Percentiles rank a stretch among this genome's conserved stretches.
These are phyloP conservation scores for Sisyra nigra DNA, from an alignment of 2,888 invertebrate species.

Conservation along the genomic window DNA sequence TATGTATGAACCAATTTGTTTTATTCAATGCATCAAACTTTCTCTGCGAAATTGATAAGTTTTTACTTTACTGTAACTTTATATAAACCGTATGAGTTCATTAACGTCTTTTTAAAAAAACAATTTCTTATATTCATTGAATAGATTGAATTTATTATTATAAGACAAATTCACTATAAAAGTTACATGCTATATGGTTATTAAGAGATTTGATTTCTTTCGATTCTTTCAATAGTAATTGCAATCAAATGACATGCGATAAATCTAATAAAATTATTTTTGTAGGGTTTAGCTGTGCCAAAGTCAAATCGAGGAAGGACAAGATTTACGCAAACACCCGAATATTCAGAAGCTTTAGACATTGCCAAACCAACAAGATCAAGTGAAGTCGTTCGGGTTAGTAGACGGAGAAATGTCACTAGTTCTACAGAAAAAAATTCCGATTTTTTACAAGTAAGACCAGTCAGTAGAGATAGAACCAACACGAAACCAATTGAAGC, in stretches of 20 bases:
- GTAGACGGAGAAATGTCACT: conserved; percentile 7
- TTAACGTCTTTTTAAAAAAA: too few species aligned
- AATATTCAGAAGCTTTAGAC: conserved; percentile 16
- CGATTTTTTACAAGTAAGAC: conserved; percentile 1
- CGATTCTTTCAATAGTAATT: background rate
- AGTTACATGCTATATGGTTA: background rate
- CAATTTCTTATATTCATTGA: too few species aligned
- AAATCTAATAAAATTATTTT: background rate
- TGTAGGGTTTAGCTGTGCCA: conserved; percentile 6
- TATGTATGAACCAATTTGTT: too few species aligned
- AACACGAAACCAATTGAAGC: background rate
- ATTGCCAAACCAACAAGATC: conserved; percentile 11
- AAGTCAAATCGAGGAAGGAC: conserved; percentile 21
- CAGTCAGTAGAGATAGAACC: background rate
- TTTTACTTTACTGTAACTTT: too few species aligned
- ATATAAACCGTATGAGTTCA: too few species aligned
- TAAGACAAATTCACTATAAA: too few species aligned
- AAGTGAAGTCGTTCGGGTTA: conserved; percentile 10
- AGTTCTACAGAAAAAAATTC: conserved; percentile 6
- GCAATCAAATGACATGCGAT: background rate
- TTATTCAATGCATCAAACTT: too few species aligned
- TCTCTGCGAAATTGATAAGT: too few species aligned
- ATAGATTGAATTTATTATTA: too few species aligned
- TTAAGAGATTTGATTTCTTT: background rate
- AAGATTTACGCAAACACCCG: conserved; percentile 20